A percentile compares a stretch with the other conserved stretches of the same genome.
These are phyloP conservation scores for Pipistrellus nathusii DNA, from an alignment of 2,797 vertebrate genomes.

Conservation along the genomic window DNA sequence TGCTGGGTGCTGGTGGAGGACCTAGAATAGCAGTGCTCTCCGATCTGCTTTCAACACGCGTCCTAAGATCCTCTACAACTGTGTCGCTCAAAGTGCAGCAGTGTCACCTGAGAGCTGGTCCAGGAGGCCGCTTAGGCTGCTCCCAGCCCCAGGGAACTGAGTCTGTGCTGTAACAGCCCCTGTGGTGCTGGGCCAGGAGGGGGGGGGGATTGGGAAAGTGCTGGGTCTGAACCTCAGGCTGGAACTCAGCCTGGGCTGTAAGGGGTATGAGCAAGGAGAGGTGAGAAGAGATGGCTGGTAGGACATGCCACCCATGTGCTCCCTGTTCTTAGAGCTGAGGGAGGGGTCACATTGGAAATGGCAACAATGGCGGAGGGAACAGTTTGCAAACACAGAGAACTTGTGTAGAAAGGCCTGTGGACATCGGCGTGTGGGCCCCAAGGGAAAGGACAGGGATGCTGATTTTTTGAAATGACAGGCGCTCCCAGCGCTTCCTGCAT, in stretches of 20 bases:
- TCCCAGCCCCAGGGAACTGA: not conserved
- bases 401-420: not conserved
- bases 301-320: not conserved
- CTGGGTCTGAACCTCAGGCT: rapidly evolving
- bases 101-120: not conserved
- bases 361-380: not conserved
- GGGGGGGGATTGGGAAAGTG: not conserved
- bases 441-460: constrained; percentile 4
- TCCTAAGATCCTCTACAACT: not conserved
- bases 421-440: constrained; percentile 54
- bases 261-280: not conserved
- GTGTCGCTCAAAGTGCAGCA: not conserved
- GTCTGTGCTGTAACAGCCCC: not conserved
- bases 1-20: not conserved
- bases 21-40: not conserved
- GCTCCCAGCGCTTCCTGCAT: not conserved
- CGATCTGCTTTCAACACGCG: not conserved
- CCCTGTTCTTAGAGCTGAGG: not conserved
- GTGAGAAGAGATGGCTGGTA: not conserved
- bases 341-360: not conserved
- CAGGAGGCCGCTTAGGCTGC: not conserved
- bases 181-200: rapidly evolving
- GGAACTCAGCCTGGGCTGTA: not conserved
- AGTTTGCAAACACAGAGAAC: not conserved
- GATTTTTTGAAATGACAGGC: not conserved